These are phyloP conservation scores for Lysandra coridon DNA, from an alignment of 2,888 invertebrate genomes.

Conservation along the genomic window DNA sequence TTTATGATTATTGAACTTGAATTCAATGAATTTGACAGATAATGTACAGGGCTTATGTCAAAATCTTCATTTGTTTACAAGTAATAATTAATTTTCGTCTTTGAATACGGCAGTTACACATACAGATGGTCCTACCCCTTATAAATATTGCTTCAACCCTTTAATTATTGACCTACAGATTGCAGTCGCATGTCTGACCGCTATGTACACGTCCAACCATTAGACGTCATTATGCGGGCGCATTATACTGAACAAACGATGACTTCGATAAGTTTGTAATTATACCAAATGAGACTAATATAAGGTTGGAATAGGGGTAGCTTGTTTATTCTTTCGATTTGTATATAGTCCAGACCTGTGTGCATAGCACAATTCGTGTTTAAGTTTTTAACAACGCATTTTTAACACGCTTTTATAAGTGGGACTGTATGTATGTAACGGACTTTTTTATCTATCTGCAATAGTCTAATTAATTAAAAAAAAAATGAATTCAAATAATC, in stretches of 20 bases:
- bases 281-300: not conserved
- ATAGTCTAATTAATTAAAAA: too few relatives aligned
- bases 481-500: too few relatives aligned
- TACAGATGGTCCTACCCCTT: too few relatives aligned
- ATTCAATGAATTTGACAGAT: too few relatives aligned
- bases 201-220: not conserved
- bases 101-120: too few relatives aligned
- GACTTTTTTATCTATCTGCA: too few relatives aligned
- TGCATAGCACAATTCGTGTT: not conserved
- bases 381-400: not conserved
- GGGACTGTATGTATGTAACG: too few relatives aligned
- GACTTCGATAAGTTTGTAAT: slow-evolving; percentile 28
- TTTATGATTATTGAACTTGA: too few relatives aligned
- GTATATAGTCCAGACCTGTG: not conserved
- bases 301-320: not conserved
- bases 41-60: too few relatives aligned
- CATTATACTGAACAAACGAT: slow-evolving; percentile 14
- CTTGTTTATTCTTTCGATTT: not conserved
- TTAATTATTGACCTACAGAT: not conserved
- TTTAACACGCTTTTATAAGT: too few relatives aligned
- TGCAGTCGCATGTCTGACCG: slow-evolving; percentile 13
- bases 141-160: not conserved
- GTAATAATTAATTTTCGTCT: too few relatives aligned
- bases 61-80: too few relatives aligned
- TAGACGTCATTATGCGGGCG: slow-evolving; percentile 17